These are phyloP conservation scores for Cynoglossus semilaevis DNA, from an alignment of 2,113 vertebrate genomes.

Conservation along the genomic window DNA sequence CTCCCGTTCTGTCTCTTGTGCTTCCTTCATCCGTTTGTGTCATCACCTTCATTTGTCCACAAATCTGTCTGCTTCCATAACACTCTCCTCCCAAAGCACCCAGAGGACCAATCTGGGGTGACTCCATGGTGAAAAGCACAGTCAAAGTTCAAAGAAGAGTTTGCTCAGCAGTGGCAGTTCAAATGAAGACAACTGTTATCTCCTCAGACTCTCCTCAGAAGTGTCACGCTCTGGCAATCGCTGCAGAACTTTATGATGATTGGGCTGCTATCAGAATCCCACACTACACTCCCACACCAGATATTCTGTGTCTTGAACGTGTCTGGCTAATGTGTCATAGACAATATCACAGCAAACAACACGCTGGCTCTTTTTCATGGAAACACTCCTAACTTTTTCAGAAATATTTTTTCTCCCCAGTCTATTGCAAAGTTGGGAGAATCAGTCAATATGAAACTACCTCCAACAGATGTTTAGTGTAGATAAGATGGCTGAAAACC, in stretches of 20 bases:
- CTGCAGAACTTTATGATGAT: constrained; percentile 50
- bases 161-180: constrained; percentile 34
- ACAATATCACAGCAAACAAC: neutral
- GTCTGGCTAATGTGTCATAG: neutral
- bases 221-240: constrained; percentile 48
- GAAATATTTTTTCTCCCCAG: neutral
- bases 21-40: constrained; percentile 46
- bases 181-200: constrained; percentile 54
- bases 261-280: constrained; percentile 54
- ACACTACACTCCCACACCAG: constrained; percentile 34
- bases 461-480: neutral
- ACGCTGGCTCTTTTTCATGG: neutral
- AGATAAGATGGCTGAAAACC: no score
- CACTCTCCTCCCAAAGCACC: constrained; percentile 30
- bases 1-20: constrained; percentile 20
- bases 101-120: constrained; percentile 33
- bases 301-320: constrained; percentile 16
- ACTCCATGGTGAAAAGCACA: constrained; percentile 45
- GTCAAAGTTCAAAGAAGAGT: constrained; percentile 59
- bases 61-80: constrained; percentile 43
- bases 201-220: constrained; percentile 30
- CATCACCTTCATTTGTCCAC: constrained; percentile 52
- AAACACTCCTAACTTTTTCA: neutral
- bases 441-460: constrained; percentile 4
- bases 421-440: neutral